Evolutionary conservation across 2,888 invertebrate genomes (phyloP).

Genomic region (Epicampocera succincta): DNA sequence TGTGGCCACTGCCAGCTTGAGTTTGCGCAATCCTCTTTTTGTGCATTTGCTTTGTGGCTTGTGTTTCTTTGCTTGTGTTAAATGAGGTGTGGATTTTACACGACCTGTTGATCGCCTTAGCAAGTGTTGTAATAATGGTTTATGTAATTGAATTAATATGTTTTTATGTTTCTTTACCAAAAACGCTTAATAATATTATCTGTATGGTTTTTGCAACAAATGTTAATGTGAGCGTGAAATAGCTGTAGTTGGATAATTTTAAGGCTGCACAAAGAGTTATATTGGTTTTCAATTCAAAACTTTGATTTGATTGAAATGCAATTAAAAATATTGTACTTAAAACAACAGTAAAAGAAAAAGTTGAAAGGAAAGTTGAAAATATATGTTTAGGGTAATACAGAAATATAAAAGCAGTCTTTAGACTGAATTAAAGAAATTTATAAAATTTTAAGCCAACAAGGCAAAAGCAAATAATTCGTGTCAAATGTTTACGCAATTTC

Average conservation of each 20-base stretch:
- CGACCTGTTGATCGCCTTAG: constrained; percentile 30
- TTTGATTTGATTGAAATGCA: too few relatives aligned
- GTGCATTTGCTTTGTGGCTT: background rate
- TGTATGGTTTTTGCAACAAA: background rate
- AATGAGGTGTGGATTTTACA: constrained; percentile 18
- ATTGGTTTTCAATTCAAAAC: too few relatives aligned
- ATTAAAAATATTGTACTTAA: too few relatives aligned
- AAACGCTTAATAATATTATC: constrained; percentile 12
- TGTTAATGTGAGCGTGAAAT: background rate
- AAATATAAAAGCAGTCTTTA: too few relatives aligned
- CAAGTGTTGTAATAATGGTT: constrained; percentile 21
- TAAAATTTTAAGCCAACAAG: too few relatives aligned
- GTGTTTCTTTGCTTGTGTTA: constrained; percentile 1
- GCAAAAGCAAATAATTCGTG: too few relatives aligned
- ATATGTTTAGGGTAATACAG: too few relatives aligned
- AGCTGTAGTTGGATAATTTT: constrained; percentile 8
- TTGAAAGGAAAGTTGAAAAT: too few relatives aligned
- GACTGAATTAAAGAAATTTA: too few relatives aligned
- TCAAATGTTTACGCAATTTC: too few relatives aligned
- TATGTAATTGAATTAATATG: constrained; percentile 23
- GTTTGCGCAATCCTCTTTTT: constrained; percentile 1
- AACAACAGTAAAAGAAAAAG: too few relatives aligned
- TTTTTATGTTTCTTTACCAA: constrained; percentile 14
- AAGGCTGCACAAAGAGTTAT: background rate
- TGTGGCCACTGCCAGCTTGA: background rate